Base-by-base conservation (phyloP, 1,140 invertebrate species). In the Ephestia elutella region DNA sequence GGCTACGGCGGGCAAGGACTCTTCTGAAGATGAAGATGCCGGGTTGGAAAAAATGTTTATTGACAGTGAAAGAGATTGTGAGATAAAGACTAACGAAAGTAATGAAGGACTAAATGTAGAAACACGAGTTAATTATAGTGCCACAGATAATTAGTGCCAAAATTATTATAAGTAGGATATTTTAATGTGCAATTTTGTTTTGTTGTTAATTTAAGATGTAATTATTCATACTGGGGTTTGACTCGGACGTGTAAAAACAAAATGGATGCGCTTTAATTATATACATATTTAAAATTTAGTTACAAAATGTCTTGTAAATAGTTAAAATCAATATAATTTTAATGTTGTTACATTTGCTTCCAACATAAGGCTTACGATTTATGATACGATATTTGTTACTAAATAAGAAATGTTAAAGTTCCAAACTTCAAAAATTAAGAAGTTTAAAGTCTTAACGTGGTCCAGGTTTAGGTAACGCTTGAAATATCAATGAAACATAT, bases 121-220 rank as follows among this genome's bases (percentile, higher is more conserved):
- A 73, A 82, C 71, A 60, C 73, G 76, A 80, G 80, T 85, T 80
- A 89, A 82, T 76, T 88, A 83, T 89, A 89, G 89, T 90, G 89
- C 89, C 89, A 90, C 89, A 82, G 86, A 89, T 89, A 89, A 86
- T 88, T 89, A 90, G 89, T 90, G 89, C 89, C 89, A 90, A 90
- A 90, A 87, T 86, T 87, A 89, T 83, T 73, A 73, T 89, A 87
- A 85, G 85, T 89, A 89, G 86, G 79, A 79, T 87, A 84, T 87
- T 87, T 83, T 81, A 80, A 83, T 85, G 89, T 86, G 86, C 89
- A 89, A 87, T 89, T 88, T 87, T 78, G 85, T 87, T 86, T 87
- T 82, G 80, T 86, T 85, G 71, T 84, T 83, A 85, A 74, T 78
- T 78, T 82, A 82, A 80, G 72, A 67, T 82, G 68, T 86, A 81